Evolutionary conservation across 1,140 invertebrate genomes (phyloP).

Genomic region (Plutomurus gul): DNA sequence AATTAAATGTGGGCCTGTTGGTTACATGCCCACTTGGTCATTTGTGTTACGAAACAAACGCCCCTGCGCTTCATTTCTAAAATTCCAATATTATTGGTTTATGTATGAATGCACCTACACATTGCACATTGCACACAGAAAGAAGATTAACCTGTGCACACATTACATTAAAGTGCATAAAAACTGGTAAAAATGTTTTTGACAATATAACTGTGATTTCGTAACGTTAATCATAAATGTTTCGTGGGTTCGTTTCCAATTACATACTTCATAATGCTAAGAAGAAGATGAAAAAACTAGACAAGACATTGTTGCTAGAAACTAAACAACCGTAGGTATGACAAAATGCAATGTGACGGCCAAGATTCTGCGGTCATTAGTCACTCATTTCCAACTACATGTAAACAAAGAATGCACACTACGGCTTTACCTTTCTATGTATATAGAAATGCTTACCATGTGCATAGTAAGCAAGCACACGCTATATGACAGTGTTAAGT

Average conservation of each 20-base stretch:
- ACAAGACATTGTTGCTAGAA: background rate
- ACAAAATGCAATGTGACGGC: slow-evolving; percentile 16
- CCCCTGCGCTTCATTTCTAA: background rate
- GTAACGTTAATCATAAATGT: background rate
- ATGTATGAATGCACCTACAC: too few species aligned
- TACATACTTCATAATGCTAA: slow-evolving; percentile 1
- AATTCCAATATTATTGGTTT: too few species aligned
- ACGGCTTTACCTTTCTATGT: too few species aligned
- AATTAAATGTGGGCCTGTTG: too few species aligned
- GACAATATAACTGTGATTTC: background rate
- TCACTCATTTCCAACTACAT: background rate
- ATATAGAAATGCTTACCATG: too few species aligned
- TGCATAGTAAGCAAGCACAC: too few species aligned
- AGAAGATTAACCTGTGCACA: too few species aligned
- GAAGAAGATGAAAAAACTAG: background rate
- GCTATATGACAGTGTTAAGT: too few species aligned
- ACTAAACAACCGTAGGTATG: slow-evolving; percentile 17
- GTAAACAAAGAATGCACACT: too few species aligned
- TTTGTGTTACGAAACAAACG: background rate
- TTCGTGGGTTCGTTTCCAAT: slow-evolving; percentile 6
- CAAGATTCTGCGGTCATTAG: slow-evolving; percentile 4
- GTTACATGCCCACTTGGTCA: background rate
- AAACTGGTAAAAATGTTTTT: background rate
- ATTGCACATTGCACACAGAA: too few species aligned
- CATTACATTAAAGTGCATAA: too few species aligned